phyloP scores from a whole-genome alignment of 1,140 invertebrate species.

The Trichonephila inaurata region DNA sequence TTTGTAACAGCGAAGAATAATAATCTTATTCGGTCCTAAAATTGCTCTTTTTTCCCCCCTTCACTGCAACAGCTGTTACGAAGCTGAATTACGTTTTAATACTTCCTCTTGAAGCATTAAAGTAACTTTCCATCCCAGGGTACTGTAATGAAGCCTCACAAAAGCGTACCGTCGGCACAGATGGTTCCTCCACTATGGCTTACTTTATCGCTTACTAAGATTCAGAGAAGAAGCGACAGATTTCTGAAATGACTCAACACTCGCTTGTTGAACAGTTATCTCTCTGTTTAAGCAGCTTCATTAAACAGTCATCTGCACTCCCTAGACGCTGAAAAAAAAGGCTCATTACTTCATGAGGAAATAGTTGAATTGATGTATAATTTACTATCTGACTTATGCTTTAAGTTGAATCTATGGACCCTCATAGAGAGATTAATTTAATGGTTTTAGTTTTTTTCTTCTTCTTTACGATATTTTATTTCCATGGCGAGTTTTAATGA shows the following conservation, averaged over 20 bases:
- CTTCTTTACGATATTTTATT: too few species aligned
- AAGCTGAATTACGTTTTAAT: slow-evolving; percentile 16
- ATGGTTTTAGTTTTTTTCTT: too few species aligned
- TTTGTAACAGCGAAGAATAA: background rate
- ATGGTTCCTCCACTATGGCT: slow-evolving; percentile 11
- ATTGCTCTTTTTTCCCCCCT: background rate
- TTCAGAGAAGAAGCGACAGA: background rate
- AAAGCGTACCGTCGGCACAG: background rate
- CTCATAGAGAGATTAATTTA: too few species aligned
- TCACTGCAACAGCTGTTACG: background rate
- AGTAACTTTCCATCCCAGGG: background rate
- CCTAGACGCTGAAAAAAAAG: background rate
- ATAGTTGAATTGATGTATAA: background rate
- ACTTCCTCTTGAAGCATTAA: background rate
- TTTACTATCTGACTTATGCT: background rate
- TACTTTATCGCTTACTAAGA: slow-evolving; percentile 36
- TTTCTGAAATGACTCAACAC: background rate
- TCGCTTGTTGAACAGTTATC: background rate
- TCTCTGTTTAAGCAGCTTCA: background rate
- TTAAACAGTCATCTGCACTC: background rate
- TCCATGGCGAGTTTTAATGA: too few species aligned
- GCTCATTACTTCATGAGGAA: background rate
- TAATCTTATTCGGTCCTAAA: background rate
- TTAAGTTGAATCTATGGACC: too few species aligned
- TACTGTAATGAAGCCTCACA: background rate